Base-by-base conservation (phyloP, 2,888 invertebrate genomes). In the Andrena chrysosceles region DNA sequence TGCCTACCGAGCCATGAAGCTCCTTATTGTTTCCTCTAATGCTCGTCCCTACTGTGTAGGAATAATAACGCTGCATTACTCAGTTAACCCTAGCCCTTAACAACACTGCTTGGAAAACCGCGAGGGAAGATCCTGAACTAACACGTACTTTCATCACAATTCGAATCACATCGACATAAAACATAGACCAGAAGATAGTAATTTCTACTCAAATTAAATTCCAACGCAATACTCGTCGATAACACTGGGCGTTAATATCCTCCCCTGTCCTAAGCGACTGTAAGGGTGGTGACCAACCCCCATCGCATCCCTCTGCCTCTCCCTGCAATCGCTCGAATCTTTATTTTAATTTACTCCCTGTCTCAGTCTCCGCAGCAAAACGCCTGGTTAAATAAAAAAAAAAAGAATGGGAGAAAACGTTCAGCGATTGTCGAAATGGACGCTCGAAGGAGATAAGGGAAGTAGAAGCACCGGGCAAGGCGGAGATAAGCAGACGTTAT, bases 11-110 rank as follows among this genome's bases (percentile, higher is more conserved):
- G 35, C 29, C 56, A 16, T 8, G 7, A 31, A 59, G 66, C 35
- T 62, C 68, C 77, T 82, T 82, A 85, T 80, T 69, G 80, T 81
- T 83, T 75, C 77, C 77, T 54, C 70, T 77, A 81, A 87, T 81
- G 75, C 73, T 72, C 75, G 72, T 73, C 83, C 71, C 77, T 70
- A 83, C 83, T 75, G 77, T 49, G 77, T 52, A 54, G 66, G 60
- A 79, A 73, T 87, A 87, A 87, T 83, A 80, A 87, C 81, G 72
- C 68, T 66, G 33, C 29, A 66, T 75, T 52, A 48, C 66, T 54
- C 63, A 35, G 54, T 56, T 83, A 84, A 85, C 59, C 63, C 68
- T 73, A 49, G 63, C 26, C 29, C 35, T 74, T 16, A 77, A 83
- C 67, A 67, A 81, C 77, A 77, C 63, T 63, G 75, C 42, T 23